A percentile compares a stretch with the other conserved stretches of the same genome.
phyloP scores from a whole-genome alignment of 2,888 invertebrate genomes.

The Galerucella calmariensis region DNA sequence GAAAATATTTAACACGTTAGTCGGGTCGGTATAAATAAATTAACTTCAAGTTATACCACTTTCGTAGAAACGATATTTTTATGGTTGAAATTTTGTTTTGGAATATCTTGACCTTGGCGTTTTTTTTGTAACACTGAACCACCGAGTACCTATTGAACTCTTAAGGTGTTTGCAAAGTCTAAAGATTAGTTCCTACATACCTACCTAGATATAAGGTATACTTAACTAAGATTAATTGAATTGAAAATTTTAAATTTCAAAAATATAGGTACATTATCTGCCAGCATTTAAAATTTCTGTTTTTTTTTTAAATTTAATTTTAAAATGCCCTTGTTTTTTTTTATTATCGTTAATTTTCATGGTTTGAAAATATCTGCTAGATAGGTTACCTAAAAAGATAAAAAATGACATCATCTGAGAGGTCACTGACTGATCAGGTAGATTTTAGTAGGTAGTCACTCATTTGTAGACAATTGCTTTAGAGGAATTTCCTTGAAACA shows the following conservation, averaged over 20 bases:
- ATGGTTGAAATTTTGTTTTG: constrained; percentile 19
- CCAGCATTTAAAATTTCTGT: background rate
- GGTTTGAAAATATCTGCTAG: background rate
- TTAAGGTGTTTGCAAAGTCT: background rate
- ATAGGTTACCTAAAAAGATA: constrained; percentile 2
- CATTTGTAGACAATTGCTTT: constrained; percentile 4
- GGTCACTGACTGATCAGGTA: constrained; percentile 10
- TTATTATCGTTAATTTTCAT: background rate
- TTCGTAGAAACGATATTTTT: constrained; percentile 21
- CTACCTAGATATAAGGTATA: too few species aligned
- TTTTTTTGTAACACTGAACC: constrained; percentile 1
- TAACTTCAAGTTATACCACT: constrained; percentile 22
- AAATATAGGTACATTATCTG: background rate
- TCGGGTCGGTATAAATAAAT: constrained; percentile 27
- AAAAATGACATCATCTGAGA: constrained; percentile 7
- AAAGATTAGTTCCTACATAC: background rate
- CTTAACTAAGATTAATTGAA: too few species aligned
- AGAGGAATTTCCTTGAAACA: constrained; percentile 1
- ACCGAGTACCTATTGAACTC: background rate
- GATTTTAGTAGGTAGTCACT: constrained; percentile 4
- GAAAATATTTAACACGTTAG: constrained; percentile 30
- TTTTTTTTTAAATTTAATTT: background rate
- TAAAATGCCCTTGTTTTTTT: background rate
- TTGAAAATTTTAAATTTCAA: background rate
- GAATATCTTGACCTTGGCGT: constrained; percentile 16